Conservation (phyloP, 2,113 vertebrate species). For the Cnemophilus loriae region DNA sequence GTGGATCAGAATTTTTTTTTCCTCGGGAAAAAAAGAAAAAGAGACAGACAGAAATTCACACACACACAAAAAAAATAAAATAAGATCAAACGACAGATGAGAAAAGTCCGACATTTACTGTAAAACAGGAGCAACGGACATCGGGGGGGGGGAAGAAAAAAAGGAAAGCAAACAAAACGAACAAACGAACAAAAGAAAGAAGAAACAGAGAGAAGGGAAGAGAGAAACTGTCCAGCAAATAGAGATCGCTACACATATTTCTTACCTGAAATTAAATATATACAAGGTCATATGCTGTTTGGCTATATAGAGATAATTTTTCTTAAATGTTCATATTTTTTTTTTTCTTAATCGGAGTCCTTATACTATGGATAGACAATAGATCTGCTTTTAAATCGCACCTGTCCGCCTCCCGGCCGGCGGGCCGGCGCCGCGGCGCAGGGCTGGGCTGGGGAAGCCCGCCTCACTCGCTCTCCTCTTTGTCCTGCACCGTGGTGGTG, state of each 20-base stretch:
- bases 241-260: slow-evolving; percentile 80
- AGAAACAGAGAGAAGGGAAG: slow-evolving; percentile 1
- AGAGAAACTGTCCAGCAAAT: slow-evolving; percentile 79
- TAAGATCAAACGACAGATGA: slow-evolving; percentile 13
- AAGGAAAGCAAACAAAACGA: slow-evolving; percentile 34
- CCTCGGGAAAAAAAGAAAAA: not conserved
- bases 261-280: slow-evolving; percentile 97
- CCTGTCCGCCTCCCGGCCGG: slow-evolving; percentile 71
- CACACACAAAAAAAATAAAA: not conserved
- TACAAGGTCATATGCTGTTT: slow-evolving; percentile 93
- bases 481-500: slow-evolving; percentile 93
- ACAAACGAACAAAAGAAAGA: slow-evolving; percentile 26
- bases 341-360: slow-evolving; percentile 68
- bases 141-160: not conserved
- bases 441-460: slow-evolving; percentile 1
- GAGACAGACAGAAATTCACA: slow-evolving; percentile 6
- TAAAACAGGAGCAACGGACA: slow-evolving; percentile 12
- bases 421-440: not conserved
- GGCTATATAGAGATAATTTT: slow-evolving; percentile 92
- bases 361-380: slow-evolving; percentile 89
- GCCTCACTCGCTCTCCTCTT: slow-evolving; percentile 89
- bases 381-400: slow-evolving; percentile 86
- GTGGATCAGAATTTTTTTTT: slow-evolving; percentile 65
- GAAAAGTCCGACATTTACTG: slow-evolving; percentile 36
- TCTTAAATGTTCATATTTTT: slow-evolving; percentile 69